Evolutionary conservation across 2,888 invertebrate genomes (phyloP), one percentile per base, ranked within the genome.

Genomic region (Apamea crenata): DNA sequence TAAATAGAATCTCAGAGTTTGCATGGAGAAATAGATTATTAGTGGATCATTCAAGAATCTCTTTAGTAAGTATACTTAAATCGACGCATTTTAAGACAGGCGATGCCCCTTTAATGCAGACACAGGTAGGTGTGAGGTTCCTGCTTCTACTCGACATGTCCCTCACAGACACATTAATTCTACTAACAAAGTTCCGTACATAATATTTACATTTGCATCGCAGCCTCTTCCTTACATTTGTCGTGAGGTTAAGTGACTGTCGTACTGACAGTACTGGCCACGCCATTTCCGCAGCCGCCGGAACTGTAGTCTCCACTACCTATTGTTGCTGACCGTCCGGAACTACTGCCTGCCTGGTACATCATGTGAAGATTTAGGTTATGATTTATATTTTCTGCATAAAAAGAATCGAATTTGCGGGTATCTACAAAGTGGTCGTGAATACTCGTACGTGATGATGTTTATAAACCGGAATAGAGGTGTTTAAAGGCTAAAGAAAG

Each of bases 201-300:
- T 32, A 61, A 66, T 72, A 82, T 77, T 66, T 40, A 61, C 66
- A 81, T 70, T 82, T 86, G 40, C 77, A 83, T 78, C 66, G 16
- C 66, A 74, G 73, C 69, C 61, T 84, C 74, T 79, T 82, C 84
- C 77, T 83, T 74, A 85, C 87, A 92, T 92, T 91, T 91, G 91
- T 91, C 88, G 89, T 69, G 78, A 85, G 88, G 88, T 82, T 86
- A 88, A 89, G 89, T 87, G 89, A 87, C 85, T 89, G 88, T 89
- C 89, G 84, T 77, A 86, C 66, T 67, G 69, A 71, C 78, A 70
- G 77, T 80, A 83, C 87, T 82, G 86, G 85, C 74, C 89, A 85
- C 72, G 87, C 89, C 91, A 90, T 91, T 91, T 92, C 92, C 92
- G 89, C 70, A 78, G 75, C 72, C 65, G 77, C 85, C 91, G 91